phyloP scores from a whole-genome alignment of 2,797 vertebrate genomes.

The Tenualosa thibaudeaui region DNA sequence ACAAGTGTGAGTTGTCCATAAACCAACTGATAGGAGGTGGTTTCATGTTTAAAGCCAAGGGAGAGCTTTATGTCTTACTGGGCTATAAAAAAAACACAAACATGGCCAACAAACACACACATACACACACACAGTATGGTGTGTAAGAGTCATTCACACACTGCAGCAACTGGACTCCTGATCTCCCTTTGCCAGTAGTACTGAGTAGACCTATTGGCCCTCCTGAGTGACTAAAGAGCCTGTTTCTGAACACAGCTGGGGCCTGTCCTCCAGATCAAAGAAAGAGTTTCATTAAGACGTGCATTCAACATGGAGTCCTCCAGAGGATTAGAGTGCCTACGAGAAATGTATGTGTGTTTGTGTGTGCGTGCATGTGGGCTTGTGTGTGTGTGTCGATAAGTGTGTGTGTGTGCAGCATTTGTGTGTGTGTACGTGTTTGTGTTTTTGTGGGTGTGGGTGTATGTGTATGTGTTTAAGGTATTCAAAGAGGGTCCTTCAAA shows the following conservation, averaged over 20 bases:
- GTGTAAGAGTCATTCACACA: not conserved
- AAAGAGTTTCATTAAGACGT: not conserved
- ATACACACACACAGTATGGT: not conserved
- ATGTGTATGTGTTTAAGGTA: not conserved
- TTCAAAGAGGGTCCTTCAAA: not conserved
- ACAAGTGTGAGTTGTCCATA: not conserved
- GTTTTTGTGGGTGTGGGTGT: not conserved
- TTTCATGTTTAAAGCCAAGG: not conserved
- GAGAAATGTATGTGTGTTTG: not conserved
- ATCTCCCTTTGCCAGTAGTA: not conserved
- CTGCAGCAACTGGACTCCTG: not conserved
- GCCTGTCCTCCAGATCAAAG: conserved; percentile 26
- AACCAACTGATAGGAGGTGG: not conserved
- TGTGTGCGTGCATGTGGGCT: not conserved
- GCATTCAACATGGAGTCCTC: conserved; percentile 16
- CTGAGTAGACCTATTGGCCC: not conserved
- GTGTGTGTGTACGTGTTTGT: not conserved
- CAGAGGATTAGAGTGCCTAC: conserved; percentile 19
- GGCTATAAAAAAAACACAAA: not conserved
- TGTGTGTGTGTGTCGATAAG: not conserved
- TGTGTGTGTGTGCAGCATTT: not conserved
- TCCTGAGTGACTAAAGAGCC: not conserved
- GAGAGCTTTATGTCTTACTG: not conserved
- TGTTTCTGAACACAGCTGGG: conserved; percentile 9
- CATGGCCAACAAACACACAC: not conserved